Evolutionary conservation across 1,140 invertebrate species (phyloP).

Genomic region (Plectrocnemia conspersa): DNA sequence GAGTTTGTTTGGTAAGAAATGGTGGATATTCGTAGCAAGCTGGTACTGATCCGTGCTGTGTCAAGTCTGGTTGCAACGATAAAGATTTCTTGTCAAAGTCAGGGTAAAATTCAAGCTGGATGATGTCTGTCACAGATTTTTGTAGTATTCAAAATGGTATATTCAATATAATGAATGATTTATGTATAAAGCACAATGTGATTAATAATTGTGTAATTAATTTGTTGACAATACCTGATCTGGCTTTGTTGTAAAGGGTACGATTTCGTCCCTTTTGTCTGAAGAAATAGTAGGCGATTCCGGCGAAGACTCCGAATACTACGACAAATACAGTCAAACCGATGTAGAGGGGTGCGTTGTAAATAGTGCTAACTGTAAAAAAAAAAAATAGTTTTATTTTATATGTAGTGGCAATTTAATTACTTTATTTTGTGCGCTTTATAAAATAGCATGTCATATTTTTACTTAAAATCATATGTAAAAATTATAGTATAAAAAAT

Average conservation of each 20-base stretch:
- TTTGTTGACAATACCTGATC: slow-evolving; percentile 60
- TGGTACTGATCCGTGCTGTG: slow-evolving; percentile 51
- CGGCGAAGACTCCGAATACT: slow-evolving; percentile 70
- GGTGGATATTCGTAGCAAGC: slow-evolving; percentile 33
- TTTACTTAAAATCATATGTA: too few relatives aligned
- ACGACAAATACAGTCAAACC: slow-evolving; percentile 79
- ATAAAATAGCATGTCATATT: too few relatives aligned
- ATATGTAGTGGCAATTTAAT: too few relatives aligned
- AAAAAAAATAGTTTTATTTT: slow-evolving; percentile 1
- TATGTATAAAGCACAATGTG: neutral
- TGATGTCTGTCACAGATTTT: slow-evolving; percentile 57
- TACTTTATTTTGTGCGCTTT: too few relatives aligned
- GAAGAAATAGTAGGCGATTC: slow-evolving; percentile 73
- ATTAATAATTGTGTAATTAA: slow-evolving; percentile 1
- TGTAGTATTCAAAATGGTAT: neutral
- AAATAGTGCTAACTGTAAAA: slow-evolving; percentile 56
- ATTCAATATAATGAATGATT: too few relatives aligned
- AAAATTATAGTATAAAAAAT: too few relatives aligned
- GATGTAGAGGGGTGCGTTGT: slow-evolving; percentile 73
- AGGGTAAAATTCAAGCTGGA: slow-evolving; percentile 81
- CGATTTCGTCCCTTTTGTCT: slow-evolving; percentile 72
- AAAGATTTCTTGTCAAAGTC: slow-evolving; percentile 79
- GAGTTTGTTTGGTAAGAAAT: slow-evolving; percentile 32
- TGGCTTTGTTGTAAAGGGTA: slow-evolving; percentile 79
- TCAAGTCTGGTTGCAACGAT: slow-evolving; percentile 79